Conservation (phyloP, 1,140 invertebrate genomes). For the Tribolium madens region DNA sequence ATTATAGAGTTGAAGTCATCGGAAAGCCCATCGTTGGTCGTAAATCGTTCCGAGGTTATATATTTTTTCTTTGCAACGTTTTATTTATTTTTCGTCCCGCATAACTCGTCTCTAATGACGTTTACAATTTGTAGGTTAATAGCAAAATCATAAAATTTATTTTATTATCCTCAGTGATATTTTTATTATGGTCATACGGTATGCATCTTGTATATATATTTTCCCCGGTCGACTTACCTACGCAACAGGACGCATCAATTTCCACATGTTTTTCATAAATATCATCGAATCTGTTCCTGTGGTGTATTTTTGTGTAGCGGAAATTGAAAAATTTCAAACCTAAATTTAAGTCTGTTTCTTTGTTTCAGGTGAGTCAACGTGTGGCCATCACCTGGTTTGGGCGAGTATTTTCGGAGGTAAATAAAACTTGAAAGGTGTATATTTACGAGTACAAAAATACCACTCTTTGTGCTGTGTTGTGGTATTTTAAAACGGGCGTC, state of each 20-base stretch:
- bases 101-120: slow-evolving; percentile 20
- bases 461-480: slow-evolving; percentile 48
- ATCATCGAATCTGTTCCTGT: background rate
- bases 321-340: slow-evolving; percentile 12
- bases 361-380: background rate
- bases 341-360: background rate
- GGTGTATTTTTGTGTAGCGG: background rate
- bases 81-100: slow-evolving; percentile 18
- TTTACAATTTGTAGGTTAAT: slow-evolving; percentile 39
- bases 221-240: slow-evolving; percentile 2
- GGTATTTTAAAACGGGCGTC: slow-evolving; percentile 44
- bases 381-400: slow-evolving; percentile 41
- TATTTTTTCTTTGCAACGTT: slow-evolving; percentile 1
- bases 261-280: slow-evolving; percentile 2
- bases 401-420: slow-evolving; percentile 47
- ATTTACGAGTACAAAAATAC: slow-evolving; percentile 50
- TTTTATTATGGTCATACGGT: slow-evolving; percentile 28
- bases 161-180: slow-evolving; percentile 24
- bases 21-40: background rate
- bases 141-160: slow-evolving; percentile 32
- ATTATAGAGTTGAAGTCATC: background rate
- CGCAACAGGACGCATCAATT: slow-evolving; percentile 34
- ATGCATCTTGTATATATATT: slow-evolving; percentile 7
- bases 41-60: background rate
- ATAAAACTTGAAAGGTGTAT: slow-evolving; percentile 49